phyloP scores from a whole-genome alignment of 2,113 vertebrate species.

The Hymenochirus boettgeri region DNA sequence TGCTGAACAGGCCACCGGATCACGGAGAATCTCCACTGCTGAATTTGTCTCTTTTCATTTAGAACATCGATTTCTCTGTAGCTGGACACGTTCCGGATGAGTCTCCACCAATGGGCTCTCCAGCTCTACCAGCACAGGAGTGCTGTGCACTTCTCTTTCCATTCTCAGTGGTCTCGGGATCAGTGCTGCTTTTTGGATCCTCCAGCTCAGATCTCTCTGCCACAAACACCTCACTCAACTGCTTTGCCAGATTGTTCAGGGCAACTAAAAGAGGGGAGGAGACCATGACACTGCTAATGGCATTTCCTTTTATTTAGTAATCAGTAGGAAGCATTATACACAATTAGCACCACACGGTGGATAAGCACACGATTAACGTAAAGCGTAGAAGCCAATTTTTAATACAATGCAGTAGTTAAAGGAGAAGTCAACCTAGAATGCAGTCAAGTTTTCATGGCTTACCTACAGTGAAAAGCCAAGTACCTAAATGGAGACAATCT shows the following conservation, averaged over 20 bases:
- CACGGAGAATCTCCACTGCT: neutral
- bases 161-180: neutral
- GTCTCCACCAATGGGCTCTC: neutral
- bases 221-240: slow-evolving; percentile 70
- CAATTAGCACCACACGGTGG: too few species aligned
- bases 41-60: neutral
- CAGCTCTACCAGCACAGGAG: neutral
- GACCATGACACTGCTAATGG: too few species aligned
- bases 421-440: too few species aligned
- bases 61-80: neutral
- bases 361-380: too few species aligned
- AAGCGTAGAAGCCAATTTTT: too few species aligned
- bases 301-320: too few species aligned
- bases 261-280: slow-evolving; percentile 55
- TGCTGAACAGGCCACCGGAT: neutral
- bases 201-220: slow-evolving; percentile 19
- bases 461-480: too few species aligned
- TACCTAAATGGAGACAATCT: too few species aligned
- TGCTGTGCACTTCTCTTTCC: neutral
- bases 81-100: too few species aligned
- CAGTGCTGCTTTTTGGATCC: neutral
- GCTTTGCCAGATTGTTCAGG: slow-evolving; percentile 64
- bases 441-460: too few species aligned
- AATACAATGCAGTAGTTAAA: too few species aligned
- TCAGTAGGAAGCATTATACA: too few species aligned